Evolutionary conservation across 2,888 invertebrate genomes (phyloP), one percentile per base, ranked within the genome.

Genomic region (Ennomos quercinarius): DNA sequence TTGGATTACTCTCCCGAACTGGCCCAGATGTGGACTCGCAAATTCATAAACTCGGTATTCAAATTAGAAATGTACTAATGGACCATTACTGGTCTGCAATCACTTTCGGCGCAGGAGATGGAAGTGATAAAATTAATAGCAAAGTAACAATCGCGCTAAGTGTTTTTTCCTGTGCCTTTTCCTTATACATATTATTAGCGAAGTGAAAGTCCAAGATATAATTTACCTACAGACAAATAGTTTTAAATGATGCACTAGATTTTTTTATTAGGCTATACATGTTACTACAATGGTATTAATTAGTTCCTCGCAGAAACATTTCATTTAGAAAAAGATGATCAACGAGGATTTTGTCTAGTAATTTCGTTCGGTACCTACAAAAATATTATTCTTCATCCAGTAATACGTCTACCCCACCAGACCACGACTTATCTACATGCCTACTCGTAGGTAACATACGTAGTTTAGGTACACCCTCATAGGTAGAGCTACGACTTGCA

Each of bases 1-100:
- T 83, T 80, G 83, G 86, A 86, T 87, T 87, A 81, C 86, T 83
- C 83, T 82, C 78, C 78, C 80, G 84, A 85, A 89, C 84, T 86
- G 89, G 80, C 77, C 85, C 87, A 86, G 85, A 88, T 89, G 86
- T 82, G 78, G 77, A 71, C 77, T 73, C 76, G 78, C 80, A 77
- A 85, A 87, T 82, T 77, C 73, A 75, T 78, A 81, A 78, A 77
- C 73, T 64, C 59, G 71, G 71, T 72, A 76, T 76, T 71, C 70
- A 76, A 73, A 80, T 80, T 77, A 77, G 74, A 75, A 73, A 74
- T 74, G 70, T 66, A 70, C 70, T 77, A 76, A 77, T 75, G 70
- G 75, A 68, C 73, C 55, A 74, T 73, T 54, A 58, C 52, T 41
- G 54, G 44, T 65, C 66, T 64, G 67, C 68, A 64, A 67, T 66